Base-by-base conservation (phyloP, 2,888 invertebrate species). In the Andrena bucephala region DNA sequence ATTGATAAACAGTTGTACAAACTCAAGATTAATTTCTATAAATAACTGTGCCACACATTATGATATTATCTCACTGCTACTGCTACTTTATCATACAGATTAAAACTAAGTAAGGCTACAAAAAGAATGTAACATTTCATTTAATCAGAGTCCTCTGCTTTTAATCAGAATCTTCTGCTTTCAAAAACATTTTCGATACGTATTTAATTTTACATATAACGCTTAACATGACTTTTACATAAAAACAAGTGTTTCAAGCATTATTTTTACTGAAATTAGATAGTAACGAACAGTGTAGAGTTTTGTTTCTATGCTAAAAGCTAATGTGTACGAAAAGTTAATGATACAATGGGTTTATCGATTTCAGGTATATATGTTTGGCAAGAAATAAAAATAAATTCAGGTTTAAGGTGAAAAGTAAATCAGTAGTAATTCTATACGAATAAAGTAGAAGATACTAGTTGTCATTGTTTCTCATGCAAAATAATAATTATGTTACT, bases 301-400 rank as follows among this genome's bases (percentile, higher is more conserved):
- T 24, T 48, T 27, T 54, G 0, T 54, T 16, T 63, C 27, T 27
- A 33, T n/a, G 16, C n/a, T 10, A 60, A 62, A 31, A 7, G 48
- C 24, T 59, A 59, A 2, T 59, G 5, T 16, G 1, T 8, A 42
- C n/a, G 10, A 60, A 36, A 74, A 79, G 68, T 27, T 76, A 67
- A 75, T 87, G 70, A 88, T 78, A 67, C 68, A 70, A 71, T 70
- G 63, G 73, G 89, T 87, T 90, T 85, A 70, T 89, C 48, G 87
- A 90, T 92, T 92, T 85, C 91, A 92, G 92, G 92, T 92, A 88
- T 89, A 86, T 85, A 78, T 90, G 89, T 85, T 90, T 89, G 78
- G 82, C 90, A 86, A 89, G 91, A 91, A 85, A 75, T 89, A 86
- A 85, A 82, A 90, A 84, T 89, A 91, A 89, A 86, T 71, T 80